These are phyloP conservation scores for Crenuchus spilurus DNA, from an alignment of 2,797 vertebrate genomes.

Conservation along the genomic window DNA sequence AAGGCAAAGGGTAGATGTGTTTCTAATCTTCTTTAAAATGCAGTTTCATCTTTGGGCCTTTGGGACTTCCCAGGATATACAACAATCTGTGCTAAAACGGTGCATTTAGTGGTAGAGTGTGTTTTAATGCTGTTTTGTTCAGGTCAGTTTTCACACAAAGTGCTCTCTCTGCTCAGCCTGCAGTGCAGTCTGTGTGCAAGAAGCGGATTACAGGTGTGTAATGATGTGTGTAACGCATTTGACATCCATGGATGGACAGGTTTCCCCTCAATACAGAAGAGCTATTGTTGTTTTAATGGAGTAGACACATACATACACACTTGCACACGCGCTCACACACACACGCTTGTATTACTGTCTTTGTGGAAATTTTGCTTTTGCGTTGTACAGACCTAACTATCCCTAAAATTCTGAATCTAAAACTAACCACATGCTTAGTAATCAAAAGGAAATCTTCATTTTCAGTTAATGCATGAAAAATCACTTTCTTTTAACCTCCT, in stretches of 20 bases:
- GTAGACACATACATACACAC: constrained; percentile 29
- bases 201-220: constrained; percentile 48
- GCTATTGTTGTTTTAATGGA: constrained; percentile 58
- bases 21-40: not conserved
- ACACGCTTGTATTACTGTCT: not conserved
- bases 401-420: no score
- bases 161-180: not conserved
- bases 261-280: constrained; percentile 29
- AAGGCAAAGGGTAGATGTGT: not conserved
- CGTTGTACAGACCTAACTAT: no score
- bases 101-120: not conserved
- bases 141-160: not conserved
- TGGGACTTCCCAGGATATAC: not conserved
- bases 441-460: no score
- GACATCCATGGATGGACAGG: constrained; percentile 37
- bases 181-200: constrained; percentile 45
- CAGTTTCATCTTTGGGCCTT: not conserved
- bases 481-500: no score
- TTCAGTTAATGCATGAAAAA: no score
- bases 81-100: not conserved
- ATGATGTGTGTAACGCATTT: constrained; percentile 41
- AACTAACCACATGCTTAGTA: no score
- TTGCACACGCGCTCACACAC: constrained; percentile 12
- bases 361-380: not conserved
- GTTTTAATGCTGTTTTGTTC: not conserved